Conservation (phyloP, 2,888 invertebrate genomes). For the Lordiphosa andalusiaca region DNA sequence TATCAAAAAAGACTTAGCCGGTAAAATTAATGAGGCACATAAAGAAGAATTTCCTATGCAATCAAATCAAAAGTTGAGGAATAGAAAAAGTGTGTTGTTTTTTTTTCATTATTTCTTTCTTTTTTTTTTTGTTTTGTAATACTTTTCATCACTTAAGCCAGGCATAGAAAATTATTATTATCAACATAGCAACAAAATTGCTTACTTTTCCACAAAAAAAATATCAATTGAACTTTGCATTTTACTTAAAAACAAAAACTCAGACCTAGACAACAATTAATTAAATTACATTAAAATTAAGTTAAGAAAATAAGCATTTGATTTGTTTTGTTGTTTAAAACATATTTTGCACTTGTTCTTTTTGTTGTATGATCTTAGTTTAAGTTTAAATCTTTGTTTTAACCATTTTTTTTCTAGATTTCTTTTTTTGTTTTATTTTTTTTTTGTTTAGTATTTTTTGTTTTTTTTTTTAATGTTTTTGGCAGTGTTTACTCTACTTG, state of each 20-base stretch:
- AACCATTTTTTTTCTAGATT: conserved; percentile 21
- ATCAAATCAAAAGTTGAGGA: conserved; percentile 19
- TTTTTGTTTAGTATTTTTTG: conserved; percentile 29
- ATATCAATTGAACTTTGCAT: conserved; percentile 29
- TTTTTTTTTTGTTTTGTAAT: conserved; percentile 44
- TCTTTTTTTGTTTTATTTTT: conserved; percentile 33
- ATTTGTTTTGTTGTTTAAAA: conserved; percentile 56
- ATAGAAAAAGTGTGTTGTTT: conserved; percentile 6
- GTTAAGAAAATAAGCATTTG: conserved; percentile 60
- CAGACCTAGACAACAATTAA: conserved; percentile 60
- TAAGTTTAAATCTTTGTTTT: conserved; percentile 37
- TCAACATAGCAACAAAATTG: conserved; percentile 33
- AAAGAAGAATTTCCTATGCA: conserved; percentile 65
- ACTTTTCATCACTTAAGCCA: conserved; percentile 56
- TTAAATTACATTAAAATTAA: conserved; percentile 60
- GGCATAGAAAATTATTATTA: conserved; percentile 22
- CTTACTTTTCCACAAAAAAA: conserved; percentile 18
- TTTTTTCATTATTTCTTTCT: not conserved
- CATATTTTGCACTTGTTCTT: conserved; percentile 71
- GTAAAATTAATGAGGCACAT: conserved; percentile 69
- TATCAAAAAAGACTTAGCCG: conserved; percentile 1
- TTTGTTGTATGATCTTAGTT: conserved; percentile 38
- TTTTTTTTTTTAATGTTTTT: conserved; percentile 50
- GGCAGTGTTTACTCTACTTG: conserved; percentile 65
- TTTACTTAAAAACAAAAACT: conserved; percentile 30